Evolutionary conservation across 2,797 vertebrate species (phyloP).

Genomic region (Phataginus tricuspis): DNA sequence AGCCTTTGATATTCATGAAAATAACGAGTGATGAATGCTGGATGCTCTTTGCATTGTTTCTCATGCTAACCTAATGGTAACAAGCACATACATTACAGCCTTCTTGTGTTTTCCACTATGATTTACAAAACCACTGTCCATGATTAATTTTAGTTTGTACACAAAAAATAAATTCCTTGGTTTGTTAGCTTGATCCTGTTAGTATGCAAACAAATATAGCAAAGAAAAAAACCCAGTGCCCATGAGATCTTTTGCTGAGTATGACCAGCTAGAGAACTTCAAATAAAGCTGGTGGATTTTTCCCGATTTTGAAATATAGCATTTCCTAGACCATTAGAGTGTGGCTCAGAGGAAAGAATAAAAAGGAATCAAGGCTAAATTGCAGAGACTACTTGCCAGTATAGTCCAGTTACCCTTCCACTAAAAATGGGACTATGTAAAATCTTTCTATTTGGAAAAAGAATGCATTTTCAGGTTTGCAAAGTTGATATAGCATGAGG

Average conservation of each 20-base stretch:
- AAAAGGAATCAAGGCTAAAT: not conserved
- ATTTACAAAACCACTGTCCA: not conserved
- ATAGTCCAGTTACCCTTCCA: not conserved
- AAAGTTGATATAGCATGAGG: not conserved
- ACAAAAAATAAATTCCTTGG: not conserved
- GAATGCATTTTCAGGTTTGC: not conserved
- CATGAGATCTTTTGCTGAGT: not conserved
- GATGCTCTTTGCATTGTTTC: not conserved
- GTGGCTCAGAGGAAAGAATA: not conserved
- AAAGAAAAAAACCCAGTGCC: constrained; percentile 3
- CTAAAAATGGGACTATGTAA: not conserved
- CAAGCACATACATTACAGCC: not conserved
- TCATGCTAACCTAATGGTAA: not conserved
- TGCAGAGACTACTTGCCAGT: not conserved
- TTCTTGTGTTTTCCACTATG: not conserved
- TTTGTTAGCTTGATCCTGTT: constrained; percentile 26
- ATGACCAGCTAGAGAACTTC: not conserved
- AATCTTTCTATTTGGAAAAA: not conserved
- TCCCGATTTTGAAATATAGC: not conserved
- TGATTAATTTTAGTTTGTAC: constrained; percentile 17
- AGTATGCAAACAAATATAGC: not conserved
- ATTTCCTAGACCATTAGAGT: not conserved
- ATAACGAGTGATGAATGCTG: not conserved
- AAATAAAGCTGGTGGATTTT: not conserved
- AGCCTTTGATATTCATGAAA: constrained; percentile 21